phyloP scores from a whole-genome alignment of 2,888 invertebrate species.

The Rosalia funebris region DNA sequence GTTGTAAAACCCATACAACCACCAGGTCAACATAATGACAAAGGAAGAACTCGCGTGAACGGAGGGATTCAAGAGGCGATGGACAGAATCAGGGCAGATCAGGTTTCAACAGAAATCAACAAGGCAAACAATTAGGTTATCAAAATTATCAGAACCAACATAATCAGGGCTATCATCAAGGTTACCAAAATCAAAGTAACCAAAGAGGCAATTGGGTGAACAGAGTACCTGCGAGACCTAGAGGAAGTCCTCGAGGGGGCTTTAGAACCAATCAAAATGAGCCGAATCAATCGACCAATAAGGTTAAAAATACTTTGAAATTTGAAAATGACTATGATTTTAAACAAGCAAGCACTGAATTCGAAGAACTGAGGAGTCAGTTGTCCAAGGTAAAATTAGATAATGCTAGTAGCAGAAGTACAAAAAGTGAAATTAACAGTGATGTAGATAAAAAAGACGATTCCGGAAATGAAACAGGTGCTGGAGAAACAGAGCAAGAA shows the following conservation, averaged over 20 bases:
- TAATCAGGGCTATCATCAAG: constrained; percentile 48
- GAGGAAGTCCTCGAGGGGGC: constrained; percentile 47
- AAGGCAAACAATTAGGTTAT: constrained; percentile 34
- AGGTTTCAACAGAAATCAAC: constrained; percentile 33
- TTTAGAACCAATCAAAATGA: constrained; percentile 40
- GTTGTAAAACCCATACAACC: constrained; percentile 59
- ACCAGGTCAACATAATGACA: constrained; percentile 54
- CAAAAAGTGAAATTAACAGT: constrained; percentile 52
- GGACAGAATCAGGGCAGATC: constrained; percentile 34
- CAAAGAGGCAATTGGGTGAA: constrained; percentile 50
- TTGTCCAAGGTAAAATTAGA: constrained; percentile 73
- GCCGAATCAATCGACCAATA: constrained; percentile 43
- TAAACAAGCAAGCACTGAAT: constrained; percentile 97
- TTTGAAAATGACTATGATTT: constrained; percentile 99
- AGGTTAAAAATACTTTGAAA: constrained; percentile 78
- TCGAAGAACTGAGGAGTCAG: constrained; percentile 89
- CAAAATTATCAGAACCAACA: constrained; percentile 46
- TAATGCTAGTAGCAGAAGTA: constrained; percentile 42
- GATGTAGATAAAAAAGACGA: constrained; percentile 88
- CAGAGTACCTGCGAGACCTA: constrained; percentile 44
- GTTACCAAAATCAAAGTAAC: constrained; percentile 37
- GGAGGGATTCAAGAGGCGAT: constrained; percentile 53
- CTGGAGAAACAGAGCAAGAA: constrained; percentile 82
- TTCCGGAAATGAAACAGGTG: constrained; percentile 89
- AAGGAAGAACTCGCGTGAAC: constrained; percentile 54